Conservation (phyloP, 2,888 invertebrate species). For the Pachymerium ferrugineum region DNA sequence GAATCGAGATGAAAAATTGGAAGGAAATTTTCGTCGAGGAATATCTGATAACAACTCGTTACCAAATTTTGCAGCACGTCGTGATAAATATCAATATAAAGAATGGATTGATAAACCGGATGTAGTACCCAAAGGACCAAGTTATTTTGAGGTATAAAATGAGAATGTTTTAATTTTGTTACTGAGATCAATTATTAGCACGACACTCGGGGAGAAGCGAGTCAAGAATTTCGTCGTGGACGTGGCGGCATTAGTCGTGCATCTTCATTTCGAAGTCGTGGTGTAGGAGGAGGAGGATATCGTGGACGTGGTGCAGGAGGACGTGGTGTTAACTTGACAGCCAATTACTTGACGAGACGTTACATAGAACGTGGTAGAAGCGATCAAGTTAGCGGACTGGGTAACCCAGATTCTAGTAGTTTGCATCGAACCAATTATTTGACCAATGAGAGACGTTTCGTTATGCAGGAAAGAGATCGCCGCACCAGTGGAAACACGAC, state of each 20-base stretch:
- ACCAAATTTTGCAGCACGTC: conserved; percentile 37
- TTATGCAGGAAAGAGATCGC: conserved; percentile 37
- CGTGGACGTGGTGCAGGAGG: not conserved
- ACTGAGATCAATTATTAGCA: conserved; percentile 14
- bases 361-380: not conserved
- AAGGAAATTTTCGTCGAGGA: not conserved
- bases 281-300: not conserved
- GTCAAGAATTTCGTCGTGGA: not conserved
- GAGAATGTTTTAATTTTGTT: no score
- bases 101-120: conserved; percentile 43
- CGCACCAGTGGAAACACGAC: conserved; percentile 39
- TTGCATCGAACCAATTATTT: not conserved
- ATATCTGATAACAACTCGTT: conserved; percentile 32
- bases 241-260: not conserved
- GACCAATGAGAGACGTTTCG: not conserved
- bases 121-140: conserved; percentile 42
- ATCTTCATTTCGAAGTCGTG: not conserved
- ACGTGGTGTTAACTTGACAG: not conserved
- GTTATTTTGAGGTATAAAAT: conserved; percentile 43
- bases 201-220: conserved; percentile 29
- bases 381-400: not conserved
- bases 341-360: not conserved
- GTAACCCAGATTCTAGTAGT: not conserved
- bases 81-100: conserved; percentile 43
- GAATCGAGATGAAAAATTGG: no score